A percentile compares a stretch with the other conserved stretches of the same genome.
Conservation (phyloP, 2,888 invertebrate species). For the Ptilodon capucinus region DNA sequence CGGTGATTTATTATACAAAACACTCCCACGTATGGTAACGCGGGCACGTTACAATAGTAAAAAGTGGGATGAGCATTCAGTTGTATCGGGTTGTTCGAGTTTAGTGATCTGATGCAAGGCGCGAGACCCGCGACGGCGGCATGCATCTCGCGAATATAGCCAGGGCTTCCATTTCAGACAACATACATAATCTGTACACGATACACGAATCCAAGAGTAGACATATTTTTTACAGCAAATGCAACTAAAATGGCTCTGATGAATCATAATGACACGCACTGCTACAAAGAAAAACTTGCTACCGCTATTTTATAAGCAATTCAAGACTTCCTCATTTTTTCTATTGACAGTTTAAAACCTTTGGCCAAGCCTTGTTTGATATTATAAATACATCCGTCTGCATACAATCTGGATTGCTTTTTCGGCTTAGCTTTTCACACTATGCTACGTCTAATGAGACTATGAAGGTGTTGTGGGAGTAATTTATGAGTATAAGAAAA, state of each 20-base stretch:
- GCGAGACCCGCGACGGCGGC: neutral
- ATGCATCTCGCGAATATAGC: neutral
- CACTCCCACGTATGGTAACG: constrained; percentile 50
- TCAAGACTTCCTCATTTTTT: too few species aligned
- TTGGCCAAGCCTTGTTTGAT: too few species aligned
- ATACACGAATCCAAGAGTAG: neutral
- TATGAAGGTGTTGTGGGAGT: too few species aligned
- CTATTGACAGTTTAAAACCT: too few species aligned
- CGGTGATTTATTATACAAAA: constrained; percentile 46
- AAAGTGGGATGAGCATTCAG: constrained; percentile 55
- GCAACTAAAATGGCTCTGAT: too few species aligned
- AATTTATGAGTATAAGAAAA: neutral
- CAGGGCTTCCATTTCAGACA: neutral
- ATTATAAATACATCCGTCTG: too few species aligned
- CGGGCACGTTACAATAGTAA: constrained; percentile 38
- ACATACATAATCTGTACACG: neutral
- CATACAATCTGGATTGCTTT: too few species aligned
- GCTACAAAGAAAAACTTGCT: neutral
- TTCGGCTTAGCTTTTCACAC: too few species aligned
- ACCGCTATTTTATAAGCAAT: too few species aligned
- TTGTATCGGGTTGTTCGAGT: constrained; percentile 56
- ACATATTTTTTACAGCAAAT: too few species aligned
- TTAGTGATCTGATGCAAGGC: constrained; percentile 24
- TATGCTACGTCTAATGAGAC: too few species aligned
- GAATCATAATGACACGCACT: neutral